Base-by-base conservation (phyloP, 1,140 invertebrate genomes). In the Holotrichia oblita region DNA sequence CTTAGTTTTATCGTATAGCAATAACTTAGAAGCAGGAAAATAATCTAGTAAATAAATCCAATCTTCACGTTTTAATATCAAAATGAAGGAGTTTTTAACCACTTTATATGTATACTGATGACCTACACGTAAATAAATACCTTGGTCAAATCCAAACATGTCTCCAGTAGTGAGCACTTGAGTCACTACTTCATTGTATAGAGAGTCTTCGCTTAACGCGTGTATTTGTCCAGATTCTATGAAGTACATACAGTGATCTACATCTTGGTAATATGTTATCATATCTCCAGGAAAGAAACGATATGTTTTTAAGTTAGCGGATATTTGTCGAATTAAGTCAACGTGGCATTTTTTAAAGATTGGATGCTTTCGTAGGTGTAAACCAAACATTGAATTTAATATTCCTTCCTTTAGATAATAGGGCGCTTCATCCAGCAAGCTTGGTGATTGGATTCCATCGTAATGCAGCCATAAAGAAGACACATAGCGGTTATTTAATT, bases 381-480 rank as follows among this genome's bases (percentile, higher is more conserved):
- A 76, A 9, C 81, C 81, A 73, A 81, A 81, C 77, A 81, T 76
- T 2, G 81, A 81, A 72, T 81, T 79, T 17, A 81, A 73, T 27
- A 81, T 72, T 7, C 76, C 81, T 77, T 81, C 81, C 24, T 76
- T 42, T n/a, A 81, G 34, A 77, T 81, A 81, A 69, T 81, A 80
- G 4, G 81, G 81, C 22, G 81, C 79, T 24, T 77, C 48, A 17
- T 79, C 64, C 24, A 81, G 27, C 7, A 81, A 41, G 17, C 27
- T 73, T 1, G 81, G 81, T 48, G 78, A 80, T 72, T 81, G 79
- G 1, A 64, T 55, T 10, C 81, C 79, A 12, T 80, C 69, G 34
- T 76, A 34, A 48, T 69, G 64, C 22, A 42, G 22, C 74, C 77
- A 75, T 0, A 80, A 42, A 4, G 76, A 64, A 48, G 48, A 40